A percentile compares a stretch with the other conserved stretches of the same genome.
phyloP scores from a whole-genome alignment of 2,888 invertebrate species.

The Coleophora deauratella region DNA sequence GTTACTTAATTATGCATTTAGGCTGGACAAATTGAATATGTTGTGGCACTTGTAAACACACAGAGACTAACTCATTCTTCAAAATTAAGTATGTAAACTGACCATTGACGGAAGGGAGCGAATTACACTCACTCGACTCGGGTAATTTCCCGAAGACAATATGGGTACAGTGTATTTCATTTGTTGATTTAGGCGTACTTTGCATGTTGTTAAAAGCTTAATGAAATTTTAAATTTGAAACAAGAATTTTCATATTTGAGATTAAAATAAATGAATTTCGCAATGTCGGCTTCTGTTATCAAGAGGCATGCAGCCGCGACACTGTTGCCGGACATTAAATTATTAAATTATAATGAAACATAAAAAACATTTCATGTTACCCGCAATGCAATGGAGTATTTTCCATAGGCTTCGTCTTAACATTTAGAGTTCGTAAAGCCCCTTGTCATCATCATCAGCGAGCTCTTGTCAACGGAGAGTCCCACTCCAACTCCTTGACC shows the following conservation, averaged over 20 bases:
- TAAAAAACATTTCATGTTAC: constrained; percentile 24
- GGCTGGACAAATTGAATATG: no score
- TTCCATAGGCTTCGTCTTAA: not conserved
- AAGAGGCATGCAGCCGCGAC: constrained; percentile 38
- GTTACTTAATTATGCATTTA: no score
- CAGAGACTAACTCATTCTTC: no score
- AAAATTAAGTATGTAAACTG: no score
- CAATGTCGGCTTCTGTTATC: constrained; percentile 33
- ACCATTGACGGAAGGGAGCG: no score
- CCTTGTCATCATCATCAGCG: no score
- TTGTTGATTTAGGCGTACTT: constrained; percentile 21
- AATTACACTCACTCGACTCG: no score
- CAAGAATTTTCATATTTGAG: constrained; percentile 31
- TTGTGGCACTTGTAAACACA: no score
- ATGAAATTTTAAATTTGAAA: constrained; percentile 41
- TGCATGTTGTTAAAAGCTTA: constrained; percentile 29
- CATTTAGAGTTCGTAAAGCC: constrained; percentile 1
- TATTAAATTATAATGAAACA: constrained; percentile 29
- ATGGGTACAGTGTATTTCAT: no score
- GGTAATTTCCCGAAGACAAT: not conserved
- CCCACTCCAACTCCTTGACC: no score
- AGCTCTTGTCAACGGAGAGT: no score
- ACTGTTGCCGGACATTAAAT: constrained; percentile 38
- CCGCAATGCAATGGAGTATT: constrained; percentile 13
- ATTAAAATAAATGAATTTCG: constrained; percentile 31